phyloP scores from a whole-genome alignment of 2,888 invertebrate species.

The Hoplodrina blanda region DNA sequence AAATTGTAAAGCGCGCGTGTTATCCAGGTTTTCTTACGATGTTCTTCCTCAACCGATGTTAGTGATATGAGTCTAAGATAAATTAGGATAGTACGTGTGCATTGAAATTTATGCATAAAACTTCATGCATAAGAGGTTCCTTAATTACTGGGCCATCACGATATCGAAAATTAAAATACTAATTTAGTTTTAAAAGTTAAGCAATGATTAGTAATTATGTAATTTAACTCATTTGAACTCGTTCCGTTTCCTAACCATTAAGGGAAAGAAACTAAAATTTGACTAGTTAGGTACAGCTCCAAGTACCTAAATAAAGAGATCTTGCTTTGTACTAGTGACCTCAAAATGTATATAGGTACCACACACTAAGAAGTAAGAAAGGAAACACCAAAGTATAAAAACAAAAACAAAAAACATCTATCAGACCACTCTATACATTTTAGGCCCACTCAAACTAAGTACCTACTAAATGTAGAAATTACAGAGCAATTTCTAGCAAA shows the following conservation, averaged over 20 bases:
- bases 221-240: background rate
- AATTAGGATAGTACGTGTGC: no score
- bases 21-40: no score
- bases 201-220: background rate
- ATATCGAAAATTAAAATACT: background rate
- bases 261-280: no score
- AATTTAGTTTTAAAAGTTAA: background rate
- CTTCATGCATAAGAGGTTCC: no score
- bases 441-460: slow-evolving; percentile 66
- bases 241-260: no score
- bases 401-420: slow-evolving; percentile 14
- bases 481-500: slow-evolving; percentile 75
- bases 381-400: background rate
- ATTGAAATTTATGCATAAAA: no score
- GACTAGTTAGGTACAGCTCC: no score
- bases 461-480: slow-evolving; percentile 76
- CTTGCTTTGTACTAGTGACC: background rate
- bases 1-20: no score
- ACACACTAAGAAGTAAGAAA: background rate
- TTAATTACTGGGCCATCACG: no score
- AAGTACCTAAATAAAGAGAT: no score
- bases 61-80: no score
- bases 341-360: background rate
- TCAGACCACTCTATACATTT: slow-evolving; percentile 63
- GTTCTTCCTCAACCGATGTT: no score